These are phyloP conservation scores for Augochlora pura DNA, from an alignment of 1,140 invertebrate species.

Conservation along the genomic window DNA sequence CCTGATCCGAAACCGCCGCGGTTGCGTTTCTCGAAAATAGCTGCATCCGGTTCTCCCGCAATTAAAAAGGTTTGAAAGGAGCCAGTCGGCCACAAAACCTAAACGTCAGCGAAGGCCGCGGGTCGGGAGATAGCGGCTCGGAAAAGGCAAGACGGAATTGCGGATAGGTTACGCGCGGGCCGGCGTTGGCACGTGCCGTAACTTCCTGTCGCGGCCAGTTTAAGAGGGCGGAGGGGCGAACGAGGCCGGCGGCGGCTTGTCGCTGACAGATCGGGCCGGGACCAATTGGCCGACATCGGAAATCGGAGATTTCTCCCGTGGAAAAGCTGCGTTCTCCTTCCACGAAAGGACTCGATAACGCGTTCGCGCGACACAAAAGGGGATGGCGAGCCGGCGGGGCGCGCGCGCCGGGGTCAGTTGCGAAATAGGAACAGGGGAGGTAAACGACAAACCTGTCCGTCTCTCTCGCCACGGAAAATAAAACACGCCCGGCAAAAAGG, in stretches of 20 bases:
- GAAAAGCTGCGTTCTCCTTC: neutral
- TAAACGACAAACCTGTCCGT: slow-evolving; percentile 14
- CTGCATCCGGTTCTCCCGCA: no score
- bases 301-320: slow-evolving; percentile 47
- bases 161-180: slow-evolving; percentile 47
- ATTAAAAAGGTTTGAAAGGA: no score
- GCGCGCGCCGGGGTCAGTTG: slow-evolving; percentile 8
- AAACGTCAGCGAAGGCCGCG: no score
- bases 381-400: neutral
- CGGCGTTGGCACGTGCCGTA: slow-evolving; percentile 53
- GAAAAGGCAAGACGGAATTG: neutral
- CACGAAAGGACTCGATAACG: slow-evolving; percentile 38
- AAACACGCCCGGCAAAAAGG: neutral
- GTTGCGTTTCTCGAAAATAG: no score
- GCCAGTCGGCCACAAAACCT: no score
- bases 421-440: slow-evolving; percentile 9
- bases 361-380: slow-evolving; percentile 36
- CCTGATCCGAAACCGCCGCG: no score
- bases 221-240: neutral
- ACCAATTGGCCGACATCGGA: slow-evolving; percentile 55
- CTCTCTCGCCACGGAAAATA: neutral
- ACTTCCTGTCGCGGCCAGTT: slow-evolving; percentile 65
- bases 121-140: slow-evolving; percentile 10
- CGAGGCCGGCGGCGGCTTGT: slow-evolving; percentile 61
- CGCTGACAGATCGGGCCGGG: slow-evolving; percentile 48